A percentile compares a stretch with the other conserved stretches of the same genome.
These are phyloP conservation scores for Netelia fuscicornis DNA, from an alignment of 2,888 invertebrate species.

Conservation along the genomic window DNA sequence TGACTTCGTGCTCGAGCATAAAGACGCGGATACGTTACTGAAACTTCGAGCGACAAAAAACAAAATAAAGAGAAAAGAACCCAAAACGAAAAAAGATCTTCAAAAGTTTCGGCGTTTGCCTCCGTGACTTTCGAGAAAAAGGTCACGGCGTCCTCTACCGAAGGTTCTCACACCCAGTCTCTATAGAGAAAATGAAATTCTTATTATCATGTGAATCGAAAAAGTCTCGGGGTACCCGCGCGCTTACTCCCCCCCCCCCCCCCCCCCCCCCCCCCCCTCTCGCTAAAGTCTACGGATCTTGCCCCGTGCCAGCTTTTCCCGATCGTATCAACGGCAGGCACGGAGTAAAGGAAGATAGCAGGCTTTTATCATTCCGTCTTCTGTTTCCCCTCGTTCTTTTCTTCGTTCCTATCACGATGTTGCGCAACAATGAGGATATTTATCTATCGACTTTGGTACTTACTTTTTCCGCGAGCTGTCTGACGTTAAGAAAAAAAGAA, in stretches of 20 bases:
- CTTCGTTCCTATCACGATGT: constrained; percentile 32
- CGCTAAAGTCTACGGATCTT: constrained; percentile 17
- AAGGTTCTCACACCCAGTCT: not conserved
- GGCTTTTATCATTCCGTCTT: constrained; percentile 42
- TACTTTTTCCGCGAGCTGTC: not conserved
- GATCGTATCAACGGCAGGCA: constrained; percentile 37
- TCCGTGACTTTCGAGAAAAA: not conserved
- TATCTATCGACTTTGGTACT: constrained; percentile 34
- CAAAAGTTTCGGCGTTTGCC: not conserved
- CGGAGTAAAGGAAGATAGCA: constrained; percentile 23
- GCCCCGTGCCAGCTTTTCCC: constrained; percentile 26
- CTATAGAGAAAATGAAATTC: constrained; percentile 34
- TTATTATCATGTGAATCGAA: constrained; percentile 56
- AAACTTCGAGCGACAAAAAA: not conserved
- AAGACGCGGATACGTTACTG: not conserved
- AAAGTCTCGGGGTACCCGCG: constrained; percentile 16
- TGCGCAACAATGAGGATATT: constrained; percentile 44
- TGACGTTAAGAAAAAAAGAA: not conserved
- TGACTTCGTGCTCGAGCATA: no score
- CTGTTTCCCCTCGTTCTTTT: constrained; percentile 23
- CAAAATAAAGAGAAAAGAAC: not conserved
- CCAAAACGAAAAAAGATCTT: not conserved
- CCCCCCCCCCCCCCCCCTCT: not conserved
- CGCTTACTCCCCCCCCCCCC: not conserved
- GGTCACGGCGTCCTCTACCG: not conserved